A percentile compares a stretch with the other conserved stretches of the same genome.
Evolutionary conservation across 2,113 vertebrate species (phyloP).

Genomic region (Erpornis zantholeuca): DNA sequence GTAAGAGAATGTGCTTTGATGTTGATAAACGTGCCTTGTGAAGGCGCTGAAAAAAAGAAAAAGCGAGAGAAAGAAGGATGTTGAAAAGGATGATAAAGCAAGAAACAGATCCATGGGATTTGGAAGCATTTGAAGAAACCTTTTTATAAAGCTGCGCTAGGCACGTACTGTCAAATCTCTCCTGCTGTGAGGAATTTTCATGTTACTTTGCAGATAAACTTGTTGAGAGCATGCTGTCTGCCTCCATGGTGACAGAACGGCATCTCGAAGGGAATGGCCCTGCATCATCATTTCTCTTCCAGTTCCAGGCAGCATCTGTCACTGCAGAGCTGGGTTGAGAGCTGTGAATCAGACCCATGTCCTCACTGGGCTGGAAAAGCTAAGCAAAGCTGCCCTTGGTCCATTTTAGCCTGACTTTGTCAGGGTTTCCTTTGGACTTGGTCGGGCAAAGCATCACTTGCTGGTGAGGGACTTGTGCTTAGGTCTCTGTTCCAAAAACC

Average conservation of each 20-base stretch:
- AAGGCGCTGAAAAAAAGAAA: not conserved
- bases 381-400: not conserved
- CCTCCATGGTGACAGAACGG: constrained; percentile 34
- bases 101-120: constrained; percentile 52
- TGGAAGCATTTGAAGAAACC: constrained; percentile 52
- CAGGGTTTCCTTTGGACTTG: not conserved
- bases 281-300: constrained; percentile 23
- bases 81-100: constrained; percentile 58
- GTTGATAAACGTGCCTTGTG: constrained; percentile 33
- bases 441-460: not conserved
- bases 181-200: constrained; percentile 66
- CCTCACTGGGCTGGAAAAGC: not conserved
- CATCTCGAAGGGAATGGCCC: not conserved
- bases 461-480: not conserved
- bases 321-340: not conserved
- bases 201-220: constrained; percentile 68
- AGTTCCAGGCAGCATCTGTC: constrained; percentile 8
- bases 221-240: constrained; percentile 4
- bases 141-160: constrained; percentile 43
- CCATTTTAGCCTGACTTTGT: not conserved
- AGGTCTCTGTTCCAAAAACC: not conserved
- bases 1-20: constrained; percentile 11
- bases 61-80: not conserved
- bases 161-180: constrained; percentile 16
- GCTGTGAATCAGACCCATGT: not conserved